Base-by-base conservation (phyloP, 1,140 invertebrate genomes). In the Dinoponera quadriceps region DNA sequence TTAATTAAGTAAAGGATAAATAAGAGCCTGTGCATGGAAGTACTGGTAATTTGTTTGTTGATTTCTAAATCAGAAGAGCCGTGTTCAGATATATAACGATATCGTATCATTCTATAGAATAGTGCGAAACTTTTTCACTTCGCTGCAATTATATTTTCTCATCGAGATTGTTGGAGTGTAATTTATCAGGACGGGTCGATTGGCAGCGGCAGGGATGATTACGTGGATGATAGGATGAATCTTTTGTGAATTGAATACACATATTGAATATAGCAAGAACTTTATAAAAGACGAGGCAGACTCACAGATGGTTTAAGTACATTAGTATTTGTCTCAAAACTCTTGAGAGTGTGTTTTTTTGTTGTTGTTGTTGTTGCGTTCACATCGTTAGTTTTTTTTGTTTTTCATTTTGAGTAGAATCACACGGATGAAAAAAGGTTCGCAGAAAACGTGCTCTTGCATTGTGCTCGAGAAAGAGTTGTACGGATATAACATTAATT, bases 251-350 rank as follows among this genome's bases (percentile, higher is more conserved):
- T 81, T 84, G 63, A 86, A 83, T 81, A 89, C 77, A 22, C 29
- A 71, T 29, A 66, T 90, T 92, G 92, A 93, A 92, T 92, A 91
- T 92, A 93, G 92, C 92, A 93, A 93, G 92, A 93, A 93, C 83
- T 93, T 93, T 93, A 93, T 93, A 93, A 93, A 93, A 93, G 92
- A 93, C 88, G 92, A 93, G 92, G 92, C 92, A 93, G 92, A 92
- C 89, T 92, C 91, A 92, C 92, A 92, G 91, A 92, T 92, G 91
- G 88, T 93, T 91, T 90, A 92, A 92, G 90, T 93, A 91, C 86
- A 91, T 90, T 89, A 89, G 88, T 88, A 90, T 89, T 85, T 87
- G 81, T 90, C 88, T 88, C 88, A 89, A 90, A 90, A 90, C 66
- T 86, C 62, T 85, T 89, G 86, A 85, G 84, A 88, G 71, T 82